A percentile compares a stretch with the other conserved stretches of the same genome.
phyloP scores from a whole-genome alignment of 2,797 vertebrate species.

The Sebastes glaucus region DNA sequence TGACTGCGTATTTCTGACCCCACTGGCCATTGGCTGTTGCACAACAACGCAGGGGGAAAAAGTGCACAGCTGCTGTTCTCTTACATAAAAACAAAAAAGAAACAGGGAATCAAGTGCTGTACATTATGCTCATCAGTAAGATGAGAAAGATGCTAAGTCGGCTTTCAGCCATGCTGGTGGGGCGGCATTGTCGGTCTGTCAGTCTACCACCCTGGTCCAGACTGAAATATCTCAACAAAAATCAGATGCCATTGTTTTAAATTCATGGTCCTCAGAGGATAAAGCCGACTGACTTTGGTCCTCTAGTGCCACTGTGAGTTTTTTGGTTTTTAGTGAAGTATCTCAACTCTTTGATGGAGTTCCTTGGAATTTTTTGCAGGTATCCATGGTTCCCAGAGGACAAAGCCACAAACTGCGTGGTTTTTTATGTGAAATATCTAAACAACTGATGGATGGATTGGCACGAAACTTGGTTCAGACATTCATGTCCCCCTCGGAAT shows the following conservation, averaged over 20 bases:
- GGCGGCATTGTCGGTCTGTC: too few species aligned
- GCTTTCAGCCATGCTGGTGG: background rate
- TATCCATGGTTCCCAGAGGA: background rate
- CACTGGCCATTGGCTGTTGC: background rate
- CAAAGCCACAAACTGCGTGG: background rate
- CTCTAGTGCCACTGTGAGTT: background rate
- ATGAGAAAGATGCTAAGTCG: background rate
- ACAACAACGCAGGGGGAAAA: background rate
- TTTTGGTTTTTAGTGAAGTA: background rate
- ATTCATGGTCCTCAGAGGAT: background rate
- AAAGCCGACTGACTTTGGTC: background rate
- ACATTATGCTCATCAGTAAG: background rate
- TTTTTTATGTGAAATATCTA: background rate
- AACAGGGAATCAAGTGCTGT: background rate
- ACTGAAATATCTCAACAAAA: background rate
- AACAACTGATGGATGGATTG: background rate
- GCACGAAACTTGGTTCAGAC: background rate
- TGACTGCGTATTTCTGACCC: constrained; percentile 32
- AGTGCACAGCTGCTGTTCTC: background rate
- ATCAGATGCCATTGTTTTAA: background rate
- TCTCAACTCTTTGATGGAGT: background rate
- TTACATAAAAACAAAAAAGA: background rate
- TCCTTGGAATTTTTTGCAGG: background rate
- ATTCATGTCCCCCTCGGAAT: background rate
- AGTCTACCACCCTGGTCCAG: background rate